Conservation (phyloP, 2,797 vertebrate species). For the Rhinichthys osculus region DNA sequence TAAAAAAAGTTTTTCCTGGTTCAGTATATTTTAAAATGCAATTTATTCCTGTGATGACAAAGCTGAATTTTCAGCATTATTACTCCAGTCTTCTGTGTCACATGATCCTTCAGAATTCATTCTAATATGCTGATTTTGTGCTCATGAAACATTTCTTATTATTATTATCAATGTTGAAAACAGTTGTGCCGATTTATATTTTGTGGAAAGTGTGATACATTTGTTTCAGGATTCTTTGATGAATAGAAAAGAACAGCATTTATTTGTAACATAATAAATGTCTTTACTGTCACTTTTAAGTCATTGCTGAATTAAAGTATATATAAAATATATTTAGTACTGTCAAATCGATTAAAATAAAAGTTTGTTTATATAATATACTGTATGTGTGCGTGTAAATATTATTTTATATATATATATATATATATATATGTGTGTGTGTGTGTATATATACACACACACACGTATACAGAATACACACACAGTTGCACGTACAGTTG, state of each 20-base stretch:
- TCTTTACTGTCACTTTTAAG: too few species aligned
- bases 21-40: neutral
- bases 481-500: too few species aligned
- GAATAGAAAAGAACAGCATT: neutral
- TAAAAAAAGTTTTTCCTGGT: neutral
- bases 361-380: too few species aligned
- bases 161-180: neutral
- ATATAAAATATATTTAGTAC: too few species aligned
- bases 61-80: neutral
- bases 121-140: neutral
- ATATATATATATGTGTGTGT: too few species aligned
- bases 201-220: neutral
- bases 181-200: neutral
- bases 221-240: too few species aligned
- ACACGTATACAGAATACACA: too few species aligned
- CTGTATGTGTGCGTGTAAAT: too few species aligned
- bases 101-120: neutral
- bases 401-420: too few species aligned
- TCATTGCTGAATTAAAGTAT: too few species aligned
- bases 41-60: neutral
- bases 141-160: neutral
- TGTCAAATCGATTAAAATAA: too few species aligned
- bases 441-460: too few species aligned
- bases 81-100: neutral
- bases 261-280: neutral